Evolutionary conservation across 2,888 invertebrate species (phyloP).

Genomic region (Heterodera filipjevi): DNA sequence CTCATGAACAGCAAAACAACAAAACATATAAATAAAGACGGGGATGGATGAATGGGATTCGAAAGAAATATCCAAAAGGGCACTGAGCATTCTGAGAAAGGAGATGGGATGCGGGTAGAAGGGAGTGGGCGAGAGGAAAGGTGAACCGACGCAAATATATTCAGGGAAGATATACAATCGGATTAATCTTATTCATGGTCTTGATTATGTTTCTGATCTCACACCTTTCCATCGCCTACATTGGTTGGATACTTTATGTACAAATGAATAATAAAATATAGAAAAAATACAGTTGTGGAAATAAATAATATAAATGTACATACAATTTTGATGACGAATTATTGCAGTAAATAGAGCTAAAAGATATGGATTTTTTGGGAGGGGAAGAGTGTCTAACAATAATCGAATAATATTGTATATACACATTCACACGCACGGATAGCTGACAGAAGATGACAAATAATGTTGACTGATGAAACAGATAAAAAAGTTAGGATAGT

Average conservation of each 20-base stretch:
- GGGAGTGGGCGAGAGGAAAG: too few species aligned
- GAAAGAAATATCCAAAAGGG: slow-evolving; percentile 17
- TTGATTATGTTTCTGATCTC: too few species aligned
- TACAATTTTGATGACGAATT: background rate
- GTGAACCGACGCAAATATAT: too few species aligned
- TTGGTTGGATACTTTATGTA: background rate
- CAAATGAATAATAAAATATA: background rate
- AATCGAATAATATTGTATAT: background rate
- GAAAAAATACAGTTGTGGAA: background rate
- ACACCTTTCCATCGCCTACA: background rate
- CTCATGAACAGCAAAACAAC: background rate
- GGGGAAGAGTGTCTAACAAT: background rate
- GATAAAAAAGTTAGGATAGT: background rate
- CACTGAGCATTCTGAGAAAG: slow-evolving; percentile 14
- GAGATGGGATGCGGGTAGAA: background rate
- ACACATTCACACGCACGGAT: slow-evolving; percentile 9
- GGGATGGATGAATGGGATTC: background rate
- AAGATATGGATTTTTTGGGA: background rate
- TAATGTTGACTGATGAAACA: background rate
- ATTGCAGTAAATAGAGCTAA: background rate
- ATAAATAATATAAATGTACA: background rate
- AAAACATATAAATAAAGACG: background rate
- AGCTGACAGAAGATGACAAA: background rate
- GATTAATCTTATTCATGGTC: background rate
- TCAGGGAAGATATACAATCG: background rate